A percentile compares a stretch with the other conserved stretches of the same genome.
Evolutionary conservation across 2,113 vertebrate species (phyloP).

Genomic region (Thalassarche chlororhynchos): DNA sequence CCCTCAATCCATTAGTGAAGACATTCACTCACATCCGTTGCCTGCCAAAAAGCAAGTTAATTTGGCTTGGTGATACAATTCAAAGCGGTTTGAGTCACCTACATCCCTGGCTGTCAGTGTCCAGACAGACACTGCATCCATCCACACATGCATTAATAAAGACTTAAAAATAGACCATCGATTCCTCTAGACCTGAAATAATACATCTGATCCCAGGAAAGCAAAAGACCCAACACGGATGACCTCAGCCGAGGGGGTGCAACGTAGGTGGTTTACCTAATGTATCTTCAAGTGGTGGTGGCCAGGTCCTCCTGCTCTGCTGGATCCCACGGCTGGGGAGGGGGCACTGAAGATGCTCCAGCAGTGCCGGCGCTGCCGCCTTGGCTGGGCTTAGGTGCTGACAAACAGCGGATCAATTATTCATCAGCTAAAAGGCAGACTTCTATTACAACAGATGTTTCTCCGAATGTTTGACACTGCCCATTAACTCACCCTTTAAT

Average conservation of each 20-base stretch:
- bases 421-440: conserved; percentile 69
- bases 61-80: conserved; percentile 18
- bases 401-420: conserved; percentile 57
- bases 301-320: neutral
- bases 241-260: fast-evolving
- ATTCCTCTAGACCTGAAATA: neutral
- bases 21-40: neutral
- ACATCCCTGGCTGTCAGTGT: neutral
- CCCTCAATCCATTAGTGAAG: neutral
- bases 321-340: neutral
- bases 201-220: neutral
- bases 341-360: neutral
- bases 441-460: conserved; percentile 73
- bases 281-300: neutral
- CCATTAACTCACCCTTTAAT: conserved; percentile 76
- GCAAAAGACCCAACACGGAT: neutral
- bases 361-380: neutral
- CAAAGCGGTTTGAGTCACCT: neutral
- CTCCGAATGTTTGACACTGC: conserved; percentile 70
- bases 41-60: conserved; percentile 38
- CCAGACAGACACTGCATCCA: neutral
- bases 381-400: neutral
- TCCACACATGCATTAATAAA: neutral
- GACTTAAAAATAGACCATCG: neutral
- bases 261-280: neutral